These are phyloP conservation scores for Diadegma fenestrale DNA, from an alignment of 2,888 invertebrate genomes.

Conservation along the genomic window DNA sequence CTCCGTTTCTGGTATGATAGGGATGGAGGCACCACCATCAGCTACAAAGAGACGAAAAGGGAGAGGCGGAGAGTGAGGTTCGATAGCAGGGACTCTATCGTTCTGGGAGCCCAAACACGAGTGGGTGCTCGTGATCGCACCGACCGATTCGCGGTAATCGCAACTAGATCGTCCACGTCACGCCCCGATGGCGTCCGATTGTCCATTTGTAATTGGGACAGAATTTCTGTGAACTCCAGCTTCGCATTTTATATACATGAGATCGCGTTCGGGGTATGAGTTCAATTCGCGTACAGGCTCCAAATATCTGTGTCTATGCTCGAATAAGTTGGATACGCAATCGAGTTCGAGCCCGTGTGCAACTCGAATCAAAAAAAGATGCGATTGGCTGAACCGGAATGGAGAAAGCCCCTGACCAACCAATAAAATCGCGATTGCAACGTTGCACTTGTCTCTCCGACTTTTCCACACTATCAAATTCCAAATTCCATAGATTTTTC, in stretches of 20 bases:
- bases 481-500: slow-evolving; percentile 2
- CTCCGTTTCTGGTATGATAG: slow-evolving; percentile 53
- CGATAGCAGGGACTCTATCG: slow-evolving; percentile 16
- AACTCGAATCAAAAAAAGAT: slow-evolving; percentile 35
- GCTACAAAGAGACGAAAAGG: slow-evolving; percentile 17
- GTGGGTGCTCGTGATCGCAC: slow-evolving; percentile 68
- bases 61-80: slow-evolving; percentile 25
- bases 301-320: background rate
- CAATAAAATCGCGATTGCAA: slow-evolving; percentile 56
- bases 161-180: slow-evolving; percentile 76
- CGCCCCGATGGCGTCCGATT: slow-evolving; percentile 82
- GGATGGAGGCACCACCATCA: slow-evolving; percentile 18
- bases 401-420: slow-evolving; percentile 41
- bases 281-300: background rate
- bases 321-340: slow-evolving; percentile 15
- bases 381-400: slow-evolving; percentile 55
- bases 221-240: slow-evolving; percentile 81
- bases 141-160: slow-evolving; percentile 80
- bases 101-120: slow-evolving; percentile 34
- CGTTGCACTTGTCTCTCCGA: slow-evolving; percentile 35
- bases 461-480: slow-evolving; percentile 7
- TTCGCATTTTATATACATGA: slow-evolving; percentile 34
- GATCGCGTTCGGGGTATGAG: slow-evolving; percentile 10
- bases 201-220: slow-evolving; percentile 81
- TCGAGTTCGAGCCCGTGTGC: slow-evolving; percentile 12